Evolutionary conservation across 2,888 invertebrate species (phyloP).

Genomic region (Stramonita haemastoma): DNA sequence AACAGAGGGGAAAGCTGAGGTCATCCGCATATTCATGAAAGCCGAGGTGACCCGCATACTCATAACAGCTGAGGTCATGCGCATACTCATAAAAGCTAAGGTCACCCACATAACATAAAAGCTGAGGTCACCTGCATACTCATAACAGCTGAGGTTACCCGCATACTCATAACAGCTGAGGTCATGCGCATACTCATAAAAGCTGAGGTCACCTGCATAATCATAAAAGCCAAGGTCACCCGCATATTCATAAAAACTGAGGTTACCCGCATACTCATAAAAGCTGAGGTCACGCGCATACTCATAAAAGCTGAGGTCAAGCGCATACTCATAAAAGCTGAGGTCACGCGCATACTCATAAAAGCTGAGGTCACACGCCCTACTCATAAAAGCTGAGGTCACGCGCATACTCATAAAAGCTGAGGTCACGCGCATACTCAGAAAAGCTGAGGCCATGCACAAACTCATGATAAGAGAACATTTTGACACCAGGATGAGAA

Average conservation of each 20-base stretch:
- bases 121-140: background rate
- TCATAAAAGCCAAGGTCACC: background rate
- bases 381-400: background rate
- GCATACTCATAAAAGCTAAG: background rate
- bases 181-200: background rate
- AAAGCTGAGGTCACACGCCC: background rate
- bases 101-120: background rate
- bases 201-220: background rate
- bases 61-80: background rate
- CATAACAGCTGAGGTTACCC: background rate
- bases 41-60: background rate
- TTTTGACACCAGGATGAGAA: no score
- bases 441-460: no score
- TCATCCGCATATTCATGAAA: background rate
- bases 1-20: slow-evolving; percentile 29
- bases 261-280: background rate
- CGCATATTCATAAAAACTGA: background rate
- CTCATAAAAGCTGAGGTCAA: background rate
- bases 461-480: no score
- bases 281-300: background rate
- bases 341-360: no score
- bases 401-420: background rate
- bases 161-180: background rate
- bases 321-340: background rate
- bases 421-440: no score